These are phyloP conservation scores for Galaxea fascicularis DNA, from an alignment of 92 coral and sea anemone genomes.

Conservation along the genomic window DNA sequence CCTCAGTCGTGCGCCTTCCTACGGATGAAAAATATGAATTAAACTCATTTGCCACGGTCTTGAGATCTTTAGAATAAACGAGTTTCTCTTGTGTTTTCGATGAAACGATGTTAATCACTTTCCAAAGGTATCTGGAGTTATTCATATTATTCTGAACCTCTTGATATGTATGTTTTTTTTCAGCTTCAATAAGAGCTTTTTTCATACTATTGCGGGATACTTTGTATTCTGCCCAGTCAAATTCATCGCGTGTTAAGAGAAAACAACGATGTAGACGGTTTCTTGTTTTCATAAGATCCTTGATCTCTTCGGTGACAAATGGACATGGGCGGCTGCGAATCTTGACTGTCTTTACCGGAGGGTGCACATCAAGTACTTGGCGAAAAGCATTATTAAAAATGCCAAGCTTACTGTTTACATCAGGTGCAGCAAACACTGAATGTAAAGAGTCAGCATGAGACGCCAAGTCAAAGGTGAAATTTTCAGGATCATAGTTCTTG, in stretches of 20 bases:
- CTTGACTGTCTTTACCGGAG: constrained; percentile 49
- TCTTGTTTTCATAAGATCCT: constrained; percentile 48
- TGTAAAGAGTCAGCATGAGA: constrained; percentile 11
- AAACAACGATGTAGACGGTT: constrained; percentile 50
- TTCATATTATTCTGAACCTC: constrained; percentile 41
- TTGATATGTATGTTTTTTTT: constrained; percentile 37
- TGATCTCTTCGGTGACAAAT: constrained; percentile 50
- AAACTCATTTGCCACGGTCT: constrained; percentile 29
- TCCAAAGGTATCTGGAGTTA: constrained; percentile 51
- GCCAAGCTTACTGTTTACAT: constrained; percentile 22
- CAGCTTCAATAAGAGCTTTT: constrained; percentile 45
- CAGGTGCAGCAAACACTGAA: neutral
- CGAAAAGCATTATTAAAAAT: constrained; percentile 36
- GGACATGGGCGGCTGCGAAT: constrained; percentile 71
- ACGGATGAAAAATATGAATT: constrained; percentile 32
- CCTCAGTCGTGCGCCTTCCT: constrained; percentile 27
- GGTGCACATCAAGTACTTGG: constrained; percentile 38
- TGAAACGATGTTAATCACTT: constrained; percentile 34
- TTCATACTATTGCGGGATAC: constrained; percentile 46
- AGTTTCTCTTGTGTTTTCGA: neutral
- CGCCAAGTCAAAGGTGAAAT: constrained; percentile 27
- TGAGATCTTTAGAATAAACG: constrained; percentile 45
- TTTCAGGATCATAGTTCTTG: constrained; percentile 43
- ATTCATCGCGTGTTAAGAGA: constrained; percentile 26
- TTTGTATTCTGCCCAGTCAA: constrained; percentile 44